Evolutionary conservation across 2,888 invertebrate species (phyloP).

Genomic region (Cryptocheilus praepositus): DNA sequence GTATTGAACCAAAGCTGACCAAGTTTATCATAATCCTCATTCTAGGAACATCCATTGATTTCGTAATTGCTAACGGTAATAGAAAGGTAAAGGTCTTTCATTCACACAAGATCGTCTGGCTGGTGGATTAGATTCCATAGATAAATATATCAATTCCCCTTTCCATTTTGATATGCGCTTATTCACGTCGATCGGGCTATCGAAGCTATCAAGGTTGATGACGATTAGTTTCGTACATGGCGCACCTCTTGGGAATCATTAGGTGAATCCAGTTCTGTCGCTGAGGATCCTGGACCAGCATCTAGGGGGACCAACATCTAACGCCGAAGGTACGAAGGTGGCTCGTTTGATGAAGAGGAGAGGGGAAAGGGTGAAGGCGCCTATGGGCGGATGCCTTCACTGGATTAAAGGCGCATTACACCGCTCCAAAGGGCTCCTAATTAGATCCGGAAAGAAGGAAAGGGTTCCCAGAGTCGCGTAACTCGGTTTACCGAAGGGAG

Average conservation of each 20-base stretch:
- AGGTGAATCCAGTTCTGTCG: slow-evolving; percentile 53
- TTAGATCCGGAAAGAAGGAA: slow-evolving; percentile 73
- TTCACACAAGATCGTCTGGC: no score
- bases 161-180: slow-evolving; percentile 40
- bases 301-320: slow-evolving; percentile 44
- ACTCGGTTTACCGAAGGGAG: slow-evolving; percentile 69
- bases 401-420: slow-evolving; percentile 72
- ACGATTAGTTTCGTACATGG: slow-evolving; percentile 68
- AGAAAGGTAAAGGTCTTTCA: no score
- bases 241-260: slow-evolving; percentile 68
- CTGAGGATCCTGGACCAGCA: slow-evolving; percentile 38
- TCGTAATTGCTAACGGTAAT: no score
- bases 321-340: slow-evolving; percentile 55
- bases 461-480: slow-evolving; percentile 72
- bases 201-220: slow-evolving; percentile 58
- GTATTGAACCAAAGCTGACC: no score
- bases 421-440: slow-evolving; percentile 69
- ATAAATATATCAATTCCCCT: no score
- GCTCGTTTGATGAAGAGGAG: slow-evolving; percentile 39
- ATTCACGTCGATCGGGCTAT: slow-evolving; percentile 48
- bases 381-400: slow-evolving; percentile 56
- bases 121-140: no score
- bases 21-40: no score
- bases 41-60: no score
- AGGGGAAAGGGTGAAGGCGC: slow-evolving; percentile 26